A percentile compares a stretch with the other conserved stretches of the same genome.
Conservation (phyloP, 2,888 invertebrate species). For the Geophilus truncorum region DNA sequence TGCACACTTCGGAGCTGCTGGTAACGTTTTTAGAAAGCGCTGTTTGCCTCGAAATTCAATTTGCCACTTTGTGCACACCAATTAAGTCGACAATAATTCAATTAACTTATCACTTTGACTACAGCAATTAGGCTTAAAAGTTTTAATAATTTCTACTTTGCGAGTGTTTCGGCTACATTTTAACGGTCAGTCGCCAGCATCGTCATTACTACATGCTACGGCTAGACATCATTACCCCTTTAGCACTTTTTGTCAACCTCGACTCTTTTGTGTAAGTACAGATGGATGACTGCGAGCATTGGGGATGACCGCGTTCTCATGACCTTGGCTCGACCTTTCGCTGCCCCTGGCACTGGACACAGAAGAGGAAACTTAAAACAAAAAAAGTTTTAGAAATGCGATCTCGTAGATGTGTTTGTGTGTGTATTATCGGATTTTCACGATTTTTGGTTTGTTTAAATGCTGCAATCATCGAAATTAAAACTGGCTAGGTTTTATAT, state of each 20-base stretch:
- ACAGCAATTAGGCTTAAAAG: background rate
- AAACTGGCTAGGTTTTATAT: no score
- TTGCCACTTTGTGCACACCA: background rate
- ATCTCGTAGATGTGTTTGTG: background rate
- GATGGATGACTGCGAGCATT: conserved; percentile 18
- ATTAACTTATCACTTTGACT: background rate
- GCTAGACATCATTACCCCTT: conserved; percentile 13
- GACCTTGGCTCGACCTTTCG: background rate
- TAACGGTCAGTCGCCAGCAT: background rate
- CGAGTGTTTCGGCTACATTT: background rate
- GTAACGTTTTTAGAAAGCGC: background rate
- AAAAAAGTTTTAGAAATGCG: background rate
- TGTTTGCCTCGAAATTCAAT: conserved; percentile 9
- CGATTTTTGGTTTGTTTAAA: no score
- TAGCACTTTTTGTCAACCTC: background rate
- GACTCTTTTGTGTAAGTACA: conserved; percentile 4
- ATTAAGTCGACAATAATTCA: conserved; percentile 3
- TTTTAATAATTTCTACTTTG: background rate
- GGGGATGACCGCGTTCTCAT: conserved; percentile 25
- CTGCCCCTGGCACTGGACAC: conserved; percentile 1
- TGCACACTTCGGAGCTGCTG: background rate
- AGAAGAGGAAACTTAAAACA: conserved; percentile 2
- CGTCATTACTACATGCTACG: background rate
- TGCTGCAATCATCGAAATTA: no score
- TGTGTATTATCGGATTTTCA: no score